phyloP scores from a whole-genome alignment of 2,113 vertebrate species.

The Heterochromis multidens region DNA sequence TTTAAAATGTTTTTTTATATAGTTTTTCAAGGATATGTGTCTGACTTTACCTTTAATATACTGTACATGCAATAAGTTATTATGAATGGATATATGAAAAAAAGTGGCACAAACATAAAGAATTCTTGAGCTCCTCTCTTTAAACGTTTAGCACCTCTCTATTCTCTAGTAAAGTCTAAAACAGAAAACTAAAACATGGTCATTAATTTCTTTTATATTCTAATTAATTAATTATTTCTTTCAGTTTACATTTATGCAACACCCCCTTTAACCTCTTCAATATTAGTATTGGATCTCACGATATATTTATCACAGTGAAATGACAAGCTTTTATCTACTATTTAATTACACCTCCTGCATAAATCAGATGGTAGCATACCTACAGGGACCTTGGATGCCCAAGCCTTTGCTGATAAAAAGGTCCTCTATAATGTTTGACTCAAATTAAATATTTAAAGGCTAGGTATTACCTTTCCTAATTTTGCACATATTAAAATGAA shows the following conservation, averaged over 20 bases:
- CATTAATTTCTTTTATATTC: background rate
- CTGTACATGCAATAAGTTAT: background rate
- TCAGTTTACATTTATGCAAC: background rate
- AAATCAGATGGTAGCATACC: background rate
- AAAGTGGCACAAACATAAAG: accelerated
- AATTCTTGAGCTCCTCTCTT: background rate
- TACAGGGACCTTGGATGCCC: background rate
- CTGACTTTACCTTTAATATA: no score
- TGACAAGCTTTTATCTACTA: background rate
- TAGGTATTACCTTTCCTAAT: background rate
- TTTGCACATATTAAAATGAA: background rate
- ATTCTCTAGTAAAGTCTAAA: background rate
- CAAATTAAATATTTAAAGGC: background rate
- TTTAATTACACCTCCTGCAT: background rate
- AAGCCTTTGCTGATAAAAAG: background rate
- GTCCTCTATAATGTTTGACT: background rate
- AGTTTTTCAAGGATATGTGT: background rate
- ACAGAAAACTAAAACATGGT: background rate
- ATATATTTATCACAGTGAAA: background rate
- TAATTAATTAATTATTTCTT: background rate
- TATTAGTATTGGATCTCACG: background rate
- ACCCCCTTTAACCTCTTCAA: background rate
- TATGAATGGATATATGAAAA: background rate
- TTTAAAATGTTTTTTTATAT: background rate
- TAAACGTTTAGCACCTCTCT: background rate